Evolutionary conservation across 2,888 invertebrate species (phyloP).

Genomic region (Odontothrips loti): DNA sequence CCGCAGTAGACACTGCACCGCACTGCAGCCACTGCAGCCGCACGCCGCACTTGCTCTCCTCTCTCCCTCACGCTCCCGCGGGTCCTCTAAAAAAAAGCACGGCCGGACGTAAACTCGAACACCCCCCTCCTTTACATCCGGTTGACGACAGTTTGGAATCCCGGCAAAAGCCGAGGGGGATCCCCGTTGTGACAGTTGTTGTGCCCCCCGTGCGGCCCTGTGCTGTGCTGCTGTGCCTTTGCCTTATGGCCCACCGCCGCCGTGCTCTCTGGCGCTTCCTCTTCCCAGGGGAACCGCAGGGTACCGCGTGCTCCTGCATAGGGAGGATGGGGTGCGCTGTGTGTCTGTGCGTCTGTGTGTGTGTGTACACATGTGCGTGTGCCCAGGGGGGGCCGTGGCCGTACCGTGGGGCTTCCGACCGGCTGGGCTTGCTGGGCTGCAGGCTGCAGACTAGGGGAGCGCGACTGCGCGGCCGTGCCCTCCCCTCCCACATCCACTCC

Average conservation of each 20-base stretch:
- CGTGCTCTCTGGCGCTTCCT: not conserved
- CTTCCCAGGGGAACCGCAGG: not conserved
- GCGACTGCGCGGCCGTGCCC: not conserved
- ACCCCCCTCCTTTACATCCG: no score
- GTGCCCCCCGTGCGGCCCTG: not conserved
- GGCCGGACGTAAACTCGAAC: no score
- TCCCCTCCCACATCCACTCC: not conserved
- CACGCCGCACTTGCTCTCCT: no score
- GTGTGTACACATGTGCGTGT: slow-evolving; percentile 10
- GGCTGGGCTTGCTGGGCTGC: not conserved
- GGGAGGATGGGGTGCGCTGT: not conserved
- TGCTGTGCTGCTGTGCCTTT: not conserved
- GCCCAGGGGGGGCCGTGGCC: not conserved
- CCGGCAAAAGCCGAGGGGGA: no score
- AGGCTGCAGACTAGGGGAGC: not conserved
- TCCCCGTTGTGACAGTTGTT: not conserved
- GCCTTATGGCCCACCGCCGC: not conserved
- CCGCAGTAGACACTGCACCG: no score
- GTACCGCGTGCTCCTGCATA: not conserved
- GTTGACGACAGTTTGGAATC: no score
- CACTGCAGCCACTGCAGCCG: no score
- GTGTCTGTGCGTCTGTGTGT: no score
- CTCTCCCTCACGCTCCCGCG: no score
- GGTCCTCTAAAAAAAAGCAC: no score
- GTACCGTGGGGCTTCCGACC: not conserved